Base-by-base conservation (phyloP, 2,888 invertebrate species). In the Invenusta paracnida region DNA sequence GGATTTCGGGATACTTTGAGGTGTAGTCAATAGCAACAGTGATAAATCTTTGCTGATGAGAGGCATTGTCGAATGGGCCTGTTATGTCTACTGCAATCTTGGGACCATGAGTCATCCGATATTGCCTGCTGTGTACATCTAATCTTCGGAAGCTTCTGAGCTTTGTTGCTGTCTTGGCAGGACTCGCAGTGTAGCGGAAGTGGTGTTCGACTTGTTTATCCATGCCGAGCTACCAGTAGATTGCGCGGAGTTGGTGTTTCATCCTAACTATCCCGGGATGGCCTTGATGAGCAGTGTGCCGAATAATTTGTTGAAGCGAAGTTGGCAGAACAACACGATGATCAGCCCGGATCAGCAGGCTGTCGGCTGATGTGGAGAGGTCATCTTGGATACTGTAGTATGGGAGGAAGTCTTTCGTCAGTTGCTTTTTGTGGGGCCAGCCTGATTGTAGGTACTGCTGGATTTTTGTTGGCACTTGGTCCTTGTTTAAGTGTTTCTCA, bases 251-350 rank as follows among this genome's bases (percentile, higher is more conserved):
- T 81, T 67, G 28, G 23, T 23, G 1, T 67, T 84, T 84, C 84
- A 84, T 84, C 27, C 84, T 29, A n/a, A 67, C 84, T 1, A 84
- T 84, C 1, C 84, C 84, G 1, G 81, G 84, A 27, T 84, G 84
- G 5, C 82, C 82, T 30, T 30, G 2, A 5, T 82, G 82, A 27
- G 82, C 82, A 5, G 48, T n/a, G n/a, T n/a, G n/a, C n/a, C n/a
- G n/a, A n/a, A n/a, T n/a, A n/a, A n/a, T n/a, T n/a, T n/a, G n/a
- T n/a, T n/a, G n/a, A n/a, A n/a, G n/a, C n/a, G n/a, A n/a, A n/a
- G n/a, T n/a, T n/a, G n/a, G n/a, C n/a, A n/a, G n/a, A n/a, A n/a
- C n/a, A n/a, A n/a, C n/a, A n/a, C n/a, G n/a, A n/a, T n/a, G n/a
- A n/a, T n/a, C n/a, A n/a, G n/a, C n/a, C n/a, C n/a, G n/a, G n/a